Evolutionary conservation across 2,888 invertebrate species (phyloP), one percentile per base, ranked within the genome.

Genomic region (Dexiosoma caninum): DNA sequence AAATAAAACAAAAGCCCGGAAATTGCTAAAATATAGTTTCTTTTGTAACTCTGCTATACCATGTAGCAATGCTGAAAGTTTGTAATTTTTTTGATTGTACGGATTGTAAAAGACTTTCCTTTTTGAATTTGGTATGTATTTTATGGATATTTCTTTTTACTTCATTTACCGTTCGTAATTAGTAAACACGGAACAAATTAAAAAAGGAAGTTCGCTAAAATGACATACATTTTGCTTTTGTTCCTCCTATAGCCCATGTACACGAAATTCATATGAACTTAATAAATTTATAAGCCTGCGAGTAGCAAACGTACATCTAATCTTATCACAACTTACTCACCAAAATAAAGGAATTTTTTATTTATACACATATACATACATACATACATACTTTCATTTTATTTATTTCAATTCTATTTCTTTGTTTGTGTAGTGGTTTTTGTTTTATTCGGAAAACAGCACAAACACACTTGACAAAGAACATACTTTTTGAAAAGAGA

Each of bases 151-250:
- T n/a, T n/a, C n/a, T n/a, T n/a, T n/a, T n/a, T n/a, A n/a, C n/a
- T n/a, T n/a, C n/a, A n/a, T n/a, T n/a, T n/a, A n/a, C n/a, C n/a
- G n/a, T n/a, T n/a, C 42, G 42, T 60, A 35, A 67, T 59, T 60
- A 75, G 35, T 60, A 66, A 67, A 49, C 32, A 40, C 10, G 59
- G 40, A 51, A 59, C 8, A 40, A 42, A 40, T 10, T 53, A 4
- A 5, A 53, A n/a, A 16, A 35, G 32, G 44, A 21, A 23, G 51
- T 59, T 62, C 42, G 51, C 67, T 67, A 5, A 72, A 66, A 75
- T 75, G 79, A 70, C 79, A 79, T 30, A 75, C 42, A 75, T 75
- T 74, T 77, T 42, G 46, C 12, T 75, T 62, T 62, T 21, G 14
- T 27, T 27, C 6, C 6, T 27, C 6, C 12, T 16, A 44, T 35